Evolutionary conservation across 2,888 invertebrate species (phyloP).

Genomic region (Acanthopleura granulata): DNA sequence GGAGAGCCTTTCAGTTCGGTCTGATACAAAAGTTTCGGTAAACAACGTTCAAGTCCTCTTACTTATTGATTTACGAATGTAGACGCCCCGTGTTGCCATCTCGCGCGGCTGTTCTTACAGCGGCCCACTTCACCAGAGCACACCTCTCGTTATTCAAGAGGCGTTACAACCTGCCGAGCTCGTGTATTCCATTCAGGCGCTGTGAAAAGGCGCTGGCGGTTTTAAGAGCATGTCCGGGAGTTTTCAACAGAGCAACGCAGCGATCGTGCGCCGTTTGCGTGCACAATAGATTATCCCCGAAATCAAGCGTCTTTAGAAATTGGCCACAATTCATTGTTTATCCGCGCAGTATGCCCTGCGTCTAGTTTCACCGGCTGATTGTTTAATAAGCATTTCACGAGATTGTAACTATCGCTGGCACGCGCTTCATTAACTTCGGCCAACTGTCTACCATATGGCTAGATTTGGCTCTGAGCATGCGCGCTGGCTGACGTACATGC

Average conservation of each 20-base stretch:
- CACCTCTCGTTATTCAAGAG: slow-evolving; percentile 3
- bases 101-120: not conserved
- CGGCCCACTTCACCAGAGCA: not conserved
- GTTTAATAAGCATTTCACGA: slow-evolving; percentile 18
- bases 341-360: not conserved
- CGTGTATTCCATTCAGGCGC: too few relatives aligned
- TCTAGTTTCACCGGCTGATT: not conserved
- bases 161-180: not conserved
- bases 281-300: not conserved
- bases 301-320: slow-evolving; percentile 12
- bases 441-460: slow-evolving; percentile 17
- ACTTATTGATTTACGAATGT: not conserved
- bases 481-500: not conserved
- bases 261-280: not conserved
- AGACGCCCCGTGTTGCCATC: not conserved
- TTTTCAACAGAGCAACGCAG: not conserved
- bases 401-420: slow-evolving; percentile 14
- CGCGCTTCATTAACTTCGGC: slow-evolving; percentile 14
- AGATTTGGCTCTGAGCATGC: slow-evolving; percentile 8
- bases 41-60: not conserved
- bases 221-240: not conserved
- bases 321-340: not conserved
- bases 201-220: not conserved
- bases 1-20: not conserved
- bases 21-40: not conserved